Evolutionary conservation across 2,888 invertebrate species (phyloP).

Genomic region (Heliconius cydno): DNA sequence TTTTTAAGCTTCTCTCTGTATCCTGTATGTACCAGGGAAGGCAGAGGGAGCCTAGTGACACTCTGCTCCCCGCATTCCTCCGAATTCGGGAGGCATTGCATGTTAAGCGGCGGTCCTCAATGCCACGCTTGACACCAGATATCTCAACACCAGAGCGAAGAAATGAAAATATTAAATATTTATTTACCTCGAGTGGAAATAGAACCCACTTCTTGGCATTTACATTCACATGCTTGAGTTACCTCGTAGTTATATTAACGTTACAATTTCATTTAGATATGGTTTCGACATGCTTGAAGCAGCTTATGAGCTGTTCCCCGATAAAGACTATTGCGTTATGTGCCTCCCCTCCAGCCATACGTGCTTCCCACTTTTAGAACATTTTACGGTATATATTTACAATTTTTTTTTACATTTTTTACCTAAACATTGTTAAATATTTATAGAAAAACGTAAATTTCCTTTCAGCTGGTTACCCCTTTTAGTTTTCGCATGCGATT

Average conservation of each 20-base stretch:
- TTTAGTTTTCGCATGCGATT: conserved; percentile 58
- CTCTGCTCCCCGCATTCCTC: too few species aligned
- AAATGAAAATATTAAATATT: too few species aligned
- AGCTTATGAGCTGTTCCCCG: conserved; percentile 85
- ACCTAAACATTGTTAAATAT: background rate
- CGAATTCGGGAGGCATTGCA: too few species aligned
- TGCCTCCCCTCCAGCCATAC: conserved; percentile 80
- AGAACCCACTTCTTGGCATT: too few species aligned
- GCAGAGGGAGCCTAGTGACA: too few species aligned
- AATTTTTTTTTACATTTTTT: background rate
- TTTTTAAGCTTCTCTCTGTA: too few species aligned
- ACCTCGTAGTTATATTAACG: background rate
- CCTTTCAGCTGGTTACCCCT: conserved; percentile 72
- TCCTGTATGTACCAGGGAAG: too few species aligned
- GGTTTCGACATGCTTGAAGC: conserved; percentile 84
- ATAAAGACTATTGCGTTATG: conserved; percentile 85
- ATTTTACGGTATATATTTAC: conserved; percentile 77
- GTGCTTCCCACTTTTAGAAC: conserved; percentile 81
- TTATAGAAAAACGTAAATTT: conserved; percentile 1
- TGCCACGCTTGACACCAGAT: too few species aligned
- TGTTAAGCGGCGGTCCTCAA: too few species aligned
- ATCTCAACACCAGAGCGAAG: too few species aligned
- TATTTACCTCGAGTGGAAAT: too few species aligned
- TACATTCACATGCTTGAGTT: too few species aligned
- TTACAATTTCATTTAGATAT: conserved; percentile 54